Evolutionary conservation across 2,797 vertebrate genomes (phyloP), one percentile per base, ranked within the genome.

Genomic region (Triplophysa yarkandensis): DNA sequence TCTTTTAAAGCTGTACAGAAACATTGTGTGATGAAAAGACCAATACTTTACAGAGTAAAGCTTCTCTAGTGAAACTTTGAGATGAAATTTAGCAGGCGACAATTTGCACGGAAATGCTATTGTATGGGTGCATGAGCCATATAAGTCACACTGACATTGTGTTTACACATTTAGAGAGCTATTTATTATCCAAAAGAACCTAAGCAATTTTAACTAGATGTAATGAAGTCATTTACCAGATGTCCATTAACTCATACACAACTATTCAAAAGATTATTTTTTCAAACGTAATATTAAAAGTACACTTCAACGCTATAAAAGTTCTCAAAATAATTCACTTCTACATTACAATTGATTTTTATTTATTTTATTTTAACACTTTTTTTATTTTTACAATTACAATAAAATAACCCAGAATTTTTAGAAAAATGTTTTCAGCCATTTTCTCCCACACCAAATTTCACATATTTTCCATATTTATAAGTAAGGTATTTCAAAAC

Each of bases 211-310:
- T 11, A 11, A 39, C 36, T 39, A 39, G 10, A 36, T 25, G 14
- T 44, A 25, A 52, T 52, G 4, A 52, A 52, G 48, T 52, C 48
- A 52, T 52, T 52, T 52, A n/a, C n/a, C n/a, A n/a, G n/a, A n/a
- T n/a, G n/a, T n/a, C n/a, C n/a, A n/a, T n/a, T n/a, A n/a, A n/a
- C 48, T 13, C 48, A 52, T 23, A 52, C 13, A 8, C 11, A 54
- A 2, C 50, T 27, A 8, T 48, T 25, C 50, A 27, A 27, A 25
- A 13, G 11, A n/a, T n/a, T n/a, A n/a, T n/a, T n/a, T n/a, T n/a
- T n/a, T n/a, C n/a, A n/a, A n/a, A n/a, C n/a, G n/a, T n/a, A n/a
- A n/a, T n/a, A n/a, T n/a, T n/a, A n/a, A n/a, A n/a, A n/a, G n/a
- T n/a, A n/a, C n/a, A n/a, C n/a, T n/a, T n/a, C n/a, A n/a, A n/a